These are phyloP conservation scores for chimpanzee (Pan troglodytes) DNA, from an alignment of 2,113 vertebrate species.

Conservation along the genomic window DNA sequence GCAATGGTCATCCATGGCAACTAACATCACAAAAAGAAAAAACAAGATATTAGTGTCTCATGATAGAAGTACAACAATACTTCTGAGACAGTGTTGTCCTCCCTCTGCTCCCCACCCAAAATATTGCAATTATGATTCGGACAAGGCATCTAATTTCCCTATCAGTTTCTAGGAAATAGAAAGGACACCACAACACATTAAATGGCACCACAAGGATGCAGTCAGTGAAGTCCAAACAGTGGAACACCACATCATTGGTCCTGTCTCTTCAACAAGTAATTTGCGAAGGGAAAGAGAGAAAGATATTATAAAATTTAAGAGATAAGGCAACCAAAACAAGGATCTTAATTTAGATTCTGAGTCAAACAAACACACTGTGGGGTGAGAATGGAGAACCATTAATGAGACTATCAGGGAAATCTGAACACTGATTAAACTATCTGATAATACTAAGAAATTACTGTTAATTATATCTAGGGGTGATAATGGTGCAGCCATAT, in stretches of 20 bases:
- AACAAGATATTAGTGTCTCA: background rate
- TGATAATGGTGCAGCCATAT: background rate
- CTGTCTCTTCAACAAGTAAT: background rate
- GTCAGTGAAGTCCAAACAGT: background rate
- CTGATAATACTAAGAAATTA: background rate
- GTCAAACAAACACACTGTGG: background rate
- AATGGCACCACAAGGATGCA: background rate
- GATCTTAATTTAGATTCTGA: conserved; percentile 6
- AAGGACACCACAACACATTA: background rate
- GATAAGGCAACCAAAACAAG: background rate
- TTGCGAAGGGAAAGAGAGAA: background rate
- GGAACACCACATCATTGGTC: background rate
- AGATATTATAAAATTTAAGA: background rate
- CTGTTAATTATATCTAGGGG: background rate
- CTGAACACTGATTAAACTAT: background rate
- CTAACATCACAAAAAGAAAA: background rate
- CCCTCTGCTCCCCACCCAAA: background rate
- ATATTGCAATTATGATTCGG: background rate
- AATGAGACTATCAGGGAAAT: background rate
- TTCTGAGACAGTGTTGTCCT: background rate
- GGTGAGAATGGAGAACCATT: background rate
- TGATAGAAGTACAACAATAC: background rate
- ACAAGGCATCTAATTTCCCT: background rate
- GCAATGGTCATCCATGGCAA: background rate
- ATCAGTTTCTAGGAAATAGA: background rate